Conservation (phyloP, 2,888 invertebrate species). For the Lasioglossum vierecki region DNA sequence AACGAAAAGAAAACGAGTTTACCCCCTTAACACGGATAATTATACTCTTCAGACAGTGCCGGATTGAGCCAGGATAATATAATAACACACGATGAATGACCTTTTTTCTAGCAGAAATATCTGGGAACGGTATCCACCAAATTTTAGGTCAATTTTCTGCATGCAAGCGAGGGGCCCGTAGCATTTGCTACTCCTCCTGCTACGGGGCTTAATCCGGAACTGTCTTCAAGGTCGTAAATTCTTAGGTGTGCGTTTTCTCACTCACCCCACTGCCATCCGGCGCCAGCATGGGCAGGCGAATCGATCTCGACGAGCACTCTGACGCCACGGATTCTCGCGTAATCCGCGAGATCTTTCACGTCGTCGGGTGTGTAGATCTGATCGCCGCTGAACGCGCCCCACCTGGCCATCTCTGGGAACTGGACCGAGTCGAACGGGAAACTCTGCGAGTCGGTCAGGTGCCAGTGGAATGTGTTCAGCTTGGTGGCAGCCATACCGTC, state of each 20-base stretch:
- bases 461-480: conserved; percentile 97
- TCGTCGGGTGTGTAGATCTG: conserved; percentile 90
- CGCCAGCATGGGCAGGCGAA: conserved; percentile 95
- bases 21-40: not conserved
- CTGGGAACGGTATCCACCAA: no score
- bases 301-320: conserved; percentile 95
- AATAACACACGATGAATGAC: no score
- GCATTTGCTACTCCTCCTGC: no score
- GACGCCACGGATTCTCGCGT: conserved; percentile 92
- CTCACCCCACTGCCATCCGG: conserved; percentile 93
- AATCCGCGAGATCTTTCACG: conserved; percentile 89
- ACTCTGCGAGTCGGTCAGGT: conserved; percentile 95
- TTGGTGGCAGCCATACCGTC: conserved; percentile 96
- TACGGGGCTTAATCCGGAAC: no score
- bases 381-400: conserved; percentile 94
- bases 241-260: not conserved
- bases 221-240: not conserved
- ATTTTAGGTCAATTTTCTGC: no score
- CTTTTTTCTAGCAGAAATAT: no score
- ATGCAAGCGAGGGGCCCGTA: no score
- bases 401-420: conserved; percentile 91
- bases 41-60: no score
- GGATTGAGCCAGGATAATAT: no score
- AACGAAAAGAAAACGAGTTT: no score
- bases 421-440: conserved; percentile 93